Evolutionary conservation across 1,140 invertebrate genomes (phyloP), one percentile per base, ranked within the genome.

Genomic region (Drosophila navojoa): DNA sequence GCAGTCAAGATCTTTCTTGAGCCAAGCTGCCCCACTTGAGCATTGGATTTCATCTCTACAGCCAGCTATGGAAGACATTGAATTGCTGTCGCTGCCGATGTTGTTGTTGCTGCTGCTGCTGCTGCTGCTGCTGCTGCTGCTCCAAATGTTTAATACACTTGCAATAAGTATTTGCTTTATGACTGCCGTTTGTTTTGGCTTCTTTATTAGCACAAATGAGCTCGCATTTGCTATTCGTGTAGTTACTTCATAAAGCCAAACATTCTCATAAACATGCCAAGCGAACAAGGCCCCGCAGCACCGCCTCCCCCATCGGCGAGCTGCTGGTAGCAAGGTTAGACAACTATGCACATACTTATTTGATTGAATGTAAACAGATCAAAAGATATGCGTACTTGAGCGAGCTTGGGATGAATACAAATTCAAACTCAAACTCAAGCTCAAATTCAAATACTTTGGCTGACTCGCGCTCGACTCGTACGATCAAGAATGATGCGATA

Each of bases 151-250:
- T 71, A 71, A 66, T 61, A 45, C 27, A 62, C 55, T 62, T 72
- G 55, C 70, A 68, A 55, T 72, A 42, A 55, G 53, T 55, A 72
- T 72, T 72, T 72, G 70, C 47, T 55, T 68, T 68, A 72, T 67
- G 47, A 59, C 40, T 71, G 61, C 47, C 64, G 64, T 68, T 59
- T 52, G 53, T 67, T 67, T 57, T 19, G 35, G 49, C 61, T 61
- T 54, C 57, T 68, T 73, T 73, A 73, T 73, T 73, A 73, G 57
- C 71, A 73, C 42, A 50, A 68, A 68, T 68, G 53, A 61, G 64
- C 63, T 60, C 63, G 47, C 57, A 16, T 60, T 53, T 52, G 45
- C 35, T 60, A 58, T 52, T 42, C 66, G 44, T 45, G 45, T 44
- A 68, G 47, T 50, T 58, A 53, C 45, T 57, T 38, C 53, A 64